Conservation (phyloP, 1,140 invertebrate genomes). For the Acromyrmex heyeri region DNA sequence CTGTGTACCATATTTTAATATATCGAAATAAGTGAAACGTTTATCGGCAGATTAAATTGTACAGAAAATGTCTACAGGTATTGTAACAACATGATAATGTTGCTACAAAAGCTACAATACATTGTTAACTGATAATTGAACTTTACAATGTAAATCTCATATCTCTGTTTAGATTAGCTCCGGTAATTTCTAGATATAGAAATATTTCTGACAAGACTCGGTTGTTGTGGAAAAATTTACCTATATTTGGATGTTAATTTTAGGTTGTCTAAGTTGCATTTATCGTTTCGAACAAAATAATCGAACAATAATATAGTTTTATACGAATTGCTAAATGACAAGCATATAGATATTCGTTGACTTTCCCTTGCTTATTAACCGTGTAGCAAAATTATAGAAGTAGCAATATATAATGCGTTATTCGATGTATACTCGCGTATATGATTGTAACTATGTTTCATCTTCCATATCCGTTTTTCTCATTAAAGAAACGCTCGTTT, state of each 20-base stretch:
- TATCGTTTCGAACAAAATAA: conserved; percentile 16
- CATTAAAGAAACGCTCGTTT: conserved; percentile 12
- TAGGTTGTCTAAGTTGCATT: conserved; percentile 35
- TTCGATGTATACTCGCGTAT: conserved; percentile 15
- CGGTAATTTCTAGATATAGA: conserved; percentile 16
- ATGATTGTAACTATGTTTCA: conserved; percentile 40
- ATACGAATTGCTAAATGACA: background rate
- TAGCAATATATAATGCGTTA: conserved; percentile 2
- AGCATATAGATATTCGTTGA: background rate
- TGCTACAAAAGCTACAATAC: conserved; percentile 56
- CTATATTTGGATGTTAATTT: background rate
- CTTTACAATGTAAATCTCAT: conserved; percentile 9
- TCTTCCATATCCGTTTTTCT: conserved; percentile 1
- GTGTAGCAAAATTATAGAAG: conserved; percentile 32
- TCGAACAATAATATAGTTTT: conserved; percentile 28
- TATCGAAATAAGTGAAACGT: conserved; percentile 66
- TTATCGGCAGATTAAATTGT: conserved; percentile 70
- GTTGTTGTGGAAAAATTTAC: conserved; percentile 17
- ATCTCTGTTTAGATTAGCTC: conserved; percentile 46
- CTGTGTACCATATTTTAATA: conserved; percentile 77
- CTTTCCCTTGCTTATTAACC: conserved; percentile 9
- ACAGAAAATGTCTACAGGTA: conserved; percentile 42
- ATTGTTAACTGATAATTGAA: conserved; percentile 47
- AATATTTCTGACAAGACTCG: conserved; percentile 14
- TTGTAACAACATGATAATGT: conserved; percentile 18